Evolutionary conservation across 1,140 invertebrate genomes (phyloP), one percentile per base, ranked within the genome.

Genomic region (Bicyclus anynana): DNA sequence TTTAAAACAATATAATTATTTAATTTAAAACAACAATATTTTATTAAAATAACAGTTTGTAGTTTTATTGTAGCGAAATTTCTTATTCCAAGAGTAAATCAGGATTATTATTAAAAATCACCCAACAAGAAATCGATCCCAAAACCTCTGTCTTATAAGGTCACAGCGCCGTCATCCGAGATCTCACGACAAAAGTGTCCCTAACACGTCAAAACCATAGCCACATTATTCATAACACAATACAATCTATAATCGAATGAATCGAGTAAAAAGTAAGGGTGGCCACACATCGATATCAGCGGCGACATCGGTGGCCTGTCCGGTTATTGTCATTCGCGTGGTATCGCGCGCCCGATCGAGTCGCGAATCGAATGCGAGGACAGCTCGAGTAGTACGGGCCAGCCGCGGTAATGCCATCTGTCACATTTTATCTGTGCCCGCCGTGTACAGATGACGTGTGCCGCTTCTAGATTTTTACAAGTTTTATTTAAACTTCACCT

Each of bases 221-320:
- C n/a, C 29, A n/a, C 29, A 33, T 33, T 33, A 83, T 80, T 80
- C 74, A 85, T 87, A 83, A 83, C 74, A 81, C 82, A 85, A 85
- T 87, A 80, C 82, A 85, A 87, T 84, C 78, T 69, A 65, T 53
- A 73, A 83, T 85, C 84, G 80, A 79, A 69, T 73, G 78, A 81
- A 82, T 85, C 84, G 80, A 79, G 69, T 73, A 80, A 81, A 82
- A 82, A 84, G 77, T 74, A 70, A 72, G 74, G 72, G 69, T 72
- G 72, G 66, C 72, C 79, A 80, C 74, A 80, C 75, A 74, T 79
- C 59, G 49, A 67, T 76, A 75, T 79, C 74, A 65, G 52, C 56
- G 54, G 59, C 62, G 62, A 65, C 62, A 72, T 83, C 74, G 72
- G 56, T 57, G 59, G 59, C 62, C 75, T 76, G 74, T 77, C 74